Evolutionary conservation across 2,113 vertebrate species (phyloP), one percentile per base, ranked within the genome.

Genomic region (Pterocles orientalis): DNA sequence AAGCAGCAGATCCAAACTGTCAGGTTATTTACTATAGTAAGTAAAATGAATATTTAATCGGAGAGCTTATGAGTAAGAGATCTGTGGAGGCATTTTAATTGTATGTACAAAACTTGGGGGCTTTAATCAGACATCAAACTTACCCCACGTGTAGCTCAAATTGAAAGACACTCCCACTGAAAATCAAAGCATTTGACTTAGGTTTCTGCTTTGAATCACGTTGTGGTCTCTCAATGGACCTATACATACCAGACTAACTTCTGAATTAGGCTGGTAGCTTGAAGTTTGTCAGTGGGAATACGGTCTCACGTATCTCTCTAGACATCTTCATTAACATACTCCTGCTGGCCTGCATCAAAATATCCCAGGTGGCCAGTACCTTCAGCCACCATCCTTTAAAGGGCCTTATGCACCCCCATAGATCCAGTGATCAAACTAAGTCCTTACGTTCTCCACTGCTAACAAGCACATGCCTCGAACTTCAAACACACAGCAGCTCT

Each of bases 141-240:
- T 73, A 65, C 9, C 8, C 10, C 34, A 39, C 4, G 12, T 7
- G 33, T 1, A 61, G 17, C 7, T 19, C 17, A 62, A 82, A 62
- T 5, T 86, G 47, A 75, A 90, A 76, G 6, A 24, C 0, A 0
- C 0, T 56, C 10, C 31, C 39, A 66, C 21, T 23, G 14, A 61
- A 28, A 65, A 76, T 41, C 45, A 10, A 92, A 80, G 10, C 10
- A 41, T 6, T 10, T 31, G 10, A 28, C 12, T 50, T 39, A 18
- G 3, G 7, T 41, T 85, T 69, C 53, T 82, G 33, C 66, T 70
- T 8, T 80, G 18, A 48, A 79, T 53, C 36, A 81, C 15, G 6
- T 10, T 28, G 29, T 26, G 24, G n/a, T 45, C 26, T 65, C 31
- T 85, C 61, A 48, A 12, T 7, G 5, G 26, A 53, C 11, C 12